Base-by-base conservation (phyloP, 2,113 vertebrate genomes). In the Maccullochella peelii region DNA sequence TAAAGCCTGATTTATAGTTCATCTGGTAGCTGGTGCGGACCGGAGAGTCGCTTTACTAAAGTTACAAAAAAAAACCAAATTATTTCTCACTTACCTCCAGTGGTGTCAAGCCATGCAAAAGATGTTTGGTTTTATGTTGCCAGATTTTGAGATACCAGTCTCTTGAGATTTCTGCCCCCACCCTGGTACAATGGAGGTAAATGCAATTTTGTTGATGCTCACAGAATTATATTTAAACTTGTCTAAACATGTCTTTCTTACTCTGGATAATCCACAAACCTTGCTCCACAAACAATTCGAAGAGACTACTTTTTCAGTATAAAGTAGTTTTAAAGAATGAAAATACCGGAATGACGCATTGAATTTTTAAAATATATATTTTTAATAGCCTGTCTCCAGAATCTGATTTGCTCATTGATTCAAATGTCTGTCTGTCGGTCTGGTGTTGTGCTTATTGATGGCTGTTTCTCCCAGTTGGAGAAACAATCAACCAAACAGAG, bases 1-100 rank as follows among this genome's bases (percentile, higher is more conserved):
- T 57, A 21, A 59, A 52, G 2, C 18, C 30, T 79, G 61, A 79
- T 78, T 72, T 74, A 42, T 83, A 23, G 23, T 6, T 52, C 14
- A 66, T 44, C 49, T 78, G 21, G 30, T 47, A 57, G 58, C 79
- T 47, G 50, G 47, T 65, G 59, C 21, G 62, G 65, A 40, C 0
- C 15, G 69, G 55, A 47, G 8, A 49, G 21, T 25, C 0, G 1
- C 42, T 11, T 74, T 25, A 49, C 54, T 8, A 9, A 20, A 12
- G 21, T 16, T n/a, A 20, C 16, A 15, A 6, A 25, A 25, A n/a
- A 36, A 2, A 33, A 36, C 21, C 8, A 38, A 36, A 3, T 40
- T 12, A 40, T 0, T 47, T 42, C 71, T 73, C 30, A 27, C 36
- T 42, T 16, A 18, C 25, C 6, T 42, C 8, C 21, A 20, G 14